Percentiles rank a stretch among this genome's conserved stretches.
Evolutionary conservation across 2,113 vertebrate genomes (phyloP).

Genomic region (Lasiurus cinereus): DNA sequence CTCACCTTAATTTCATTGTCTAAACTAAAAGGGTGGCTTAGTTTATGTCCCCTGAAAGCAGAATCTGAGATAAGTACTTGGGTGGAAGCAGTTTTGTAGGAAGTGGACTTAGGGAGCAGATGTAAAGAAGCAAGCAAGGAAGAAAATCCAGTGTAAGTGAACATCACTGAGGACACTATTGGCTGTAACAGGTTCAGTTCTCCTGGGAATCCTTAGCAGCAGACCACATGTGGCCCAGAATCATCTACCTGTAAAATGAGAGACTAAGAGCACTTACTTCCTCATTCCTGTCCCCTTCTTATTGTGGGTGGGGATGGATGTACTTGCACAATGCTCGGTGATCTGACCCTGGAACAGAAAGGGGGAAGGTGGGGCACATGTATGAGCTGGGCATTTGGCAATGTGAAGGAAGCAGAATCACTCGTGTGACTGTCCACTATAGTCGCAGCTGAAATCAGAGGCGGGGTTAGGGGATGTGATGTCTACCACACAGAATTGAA

Average conservation of each 20-base stretch:
- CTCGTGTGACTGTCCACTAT: neutral
- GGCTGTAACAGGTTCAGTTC: neutral
- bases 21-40: neutral
- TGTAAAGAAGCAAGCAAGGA: neutral
- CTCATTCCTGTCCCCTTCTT: neutral
- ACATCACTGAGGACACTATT: neutral
- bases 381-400: neutral
- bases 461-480: neutral
- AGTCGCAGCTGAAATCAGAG: neutral
- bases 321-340: neutral
- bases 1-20: neutral
- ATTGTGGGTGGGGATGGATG: neutral
- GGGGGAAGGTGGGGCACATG: neutral
- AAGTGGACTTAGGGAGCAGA: neutral
- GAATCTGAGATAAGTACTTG: neutral
- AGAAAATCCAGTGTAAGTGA: neutral
- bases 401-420: neutral
- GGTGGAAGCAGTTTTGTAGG: neutral
- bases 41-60: neutral
- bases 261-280: neutral
- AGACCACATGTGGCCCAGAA: too few relatives aligned
- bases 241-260: neutral
- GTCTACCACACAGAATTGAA: neutral
- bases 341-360: neutral
- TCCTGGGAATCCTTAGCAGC: neutral